These are phyloP conservation scores for Zootoca vivipara DNA, from an alignment of 2,113 vertebrate species.

Conservation along the genomic window DNA sequence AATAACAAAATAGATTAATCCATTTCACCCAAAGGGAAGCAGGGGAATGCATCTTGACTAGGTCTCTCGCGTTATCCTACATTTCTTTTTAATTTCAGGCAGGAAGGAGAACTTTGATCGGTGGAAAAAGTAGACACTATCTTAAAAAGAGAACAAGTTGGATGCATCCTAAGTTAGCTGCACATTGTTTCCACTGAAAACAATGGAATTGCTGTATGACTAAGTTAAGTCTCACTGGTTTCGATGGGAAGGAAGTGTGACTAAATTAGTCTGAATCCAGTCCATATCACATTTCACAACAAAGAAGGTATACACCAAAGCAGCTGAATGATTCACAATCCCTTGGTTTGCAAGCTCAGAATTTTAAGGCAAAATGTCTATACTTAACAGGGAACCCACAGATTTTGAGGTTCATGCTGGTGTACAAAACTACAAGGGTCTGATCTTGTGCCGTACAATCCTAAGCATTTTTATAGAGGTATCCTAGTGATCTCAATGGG, in stretches of 20 bases:
- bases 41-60: background rate
- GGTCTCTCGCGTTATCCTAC: background rate
- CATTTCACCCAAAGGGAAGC: background rate
- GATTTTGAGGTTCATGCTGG: background rate
- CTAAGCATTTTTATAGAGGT: background rate
- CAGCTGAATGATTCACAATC: background rate
- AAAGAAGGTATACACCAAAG: background rate
- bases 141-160: background rate
- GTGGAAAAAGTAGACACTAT: background rate
- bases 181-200: too few relatives aligned
- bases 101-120: background rate
- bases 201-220: too few relatives aligned
- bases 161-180: too few relatives aligned
- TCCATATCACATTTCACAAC: too few relatives aligned
- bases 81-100: background rate
- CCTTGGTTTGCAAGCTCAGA: background rate
- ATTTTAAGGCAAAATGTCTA: background rate
- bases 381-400: background rate
- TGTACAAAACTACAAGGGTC: background rate
- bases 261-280: too few relatives aligned
- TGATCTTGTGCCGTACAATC: background rate
- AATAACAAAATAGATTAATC: background rate
- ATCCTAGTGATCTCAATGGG: background rate
- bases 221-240: too few relatives aligned
- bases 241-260: too few relatives aligned